A percentile compares a stretch with the other conserved stretches of the same genome.
These are phyloP conservation scores for Sarcophaga caerulescens DNA, from an alignment of 2,888 invertebrate genomes.

Conservation along the genomic window DNA sequence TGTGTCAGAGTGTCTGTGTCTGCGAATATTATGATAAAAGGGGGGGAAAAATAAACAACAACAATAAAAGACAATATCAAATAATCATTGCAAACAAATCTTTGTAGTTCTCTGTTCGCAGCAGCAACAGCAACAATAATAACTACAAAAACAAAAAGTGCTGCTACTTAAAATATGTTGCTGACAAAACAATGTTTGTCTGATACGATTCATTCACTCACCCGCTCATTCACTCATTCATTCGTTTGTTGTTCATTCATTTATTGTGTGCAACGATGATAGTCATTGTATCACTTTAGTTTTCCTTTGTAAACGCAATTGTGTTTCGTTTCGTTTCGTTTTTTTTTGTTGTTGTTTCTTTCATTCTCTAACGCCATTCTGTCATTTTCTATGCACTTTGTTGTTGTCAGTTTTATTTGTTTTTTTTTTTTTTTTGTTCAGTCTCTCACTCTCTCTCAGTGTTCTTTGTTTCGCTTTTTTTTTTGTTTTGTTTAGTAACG, in stretches of 20 bases:
- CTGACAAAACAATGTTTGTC: conserved; percentile 61
- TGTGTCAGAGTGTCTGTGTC: not conserved
- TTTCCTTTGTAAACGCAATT: conserved; percentile 14
- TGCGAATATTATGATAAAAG: not conserved
- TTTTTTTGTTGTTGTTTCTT: not conserved
- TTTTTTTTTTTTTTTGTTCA: too few relatives aligned
- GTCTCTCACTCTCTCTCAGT: not conserved
- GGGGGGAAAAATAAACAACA: not conserved
- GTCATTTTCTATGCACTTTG: too few relatives aligned
- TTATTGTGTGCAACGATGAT: conserved; percentile 17
- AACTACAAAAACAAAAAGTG: conserved; percentile 17
- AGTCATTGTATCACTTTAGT: conserved; percentile 5
- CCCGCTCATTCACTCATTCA: conserved; percentile 13
- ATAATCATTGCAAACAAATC: conserved; percentile 48
- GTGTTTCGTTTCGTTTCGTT: not conserved
- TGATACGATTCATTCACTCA: conserved; percentile 42
- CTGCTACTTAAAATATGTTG: conserved; percentile 57
- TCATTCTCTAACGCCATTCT: too few relatives aligned
- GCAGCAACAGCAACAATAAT: too few relatives aligned
- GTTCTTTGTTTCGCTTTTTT: not conserved
- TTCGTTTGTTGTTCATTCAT: conserved; percentile 24
- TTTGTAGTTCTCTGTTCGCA: conserved; percentile 37
- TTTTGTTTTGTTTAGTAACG: not conserved
- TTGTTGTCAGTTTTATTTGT: too few relatives aligned
- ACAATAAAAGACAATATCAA: conserved; percentile 27